Evolutionary conservation across 2,797 vertebrate genomes (phyloP).

Genomic region (Harpagifer antarcticus): DNA sequence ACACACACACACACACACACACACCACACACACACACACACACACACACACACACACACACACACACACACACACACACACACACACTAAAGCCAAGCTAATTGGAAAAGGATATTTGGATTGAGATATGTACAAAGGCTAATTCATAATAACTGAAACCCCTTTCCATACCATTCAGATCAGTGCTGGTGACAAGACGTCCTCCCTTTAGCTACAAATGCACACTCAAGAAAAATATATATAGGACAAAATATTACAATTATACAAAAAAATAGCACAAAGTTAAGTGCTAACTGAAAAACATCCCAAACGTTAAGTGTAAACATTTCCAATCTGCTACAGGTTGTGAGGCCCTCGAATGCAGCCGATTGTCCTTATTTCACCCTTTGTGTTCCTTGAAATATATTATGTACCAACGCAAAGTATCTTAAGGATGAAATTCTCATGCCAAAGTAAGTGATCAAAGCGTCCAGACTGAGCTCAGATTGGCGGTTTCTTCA

Average conservation of each 20-base stretch:
- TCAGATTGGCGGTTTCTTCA: constrained; percentile 25
- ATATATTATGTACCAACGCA: constrained; percentile 10
- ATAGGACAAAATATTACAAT: constrained; percentile 60
- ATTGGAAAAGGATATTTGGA: constrained; percentile 60
- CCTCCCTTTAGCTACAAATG: constrained; percentile 70
- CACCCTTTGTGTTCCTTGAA: constrained; percentile 36
- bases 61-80: constrained; percentile 25
- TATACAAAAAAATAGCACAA: constrained; percentile 75
- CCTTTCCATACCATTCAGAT: constrained; percentile 38
- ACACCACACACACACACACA: too few relatives aligned
- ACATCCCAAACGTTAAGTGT: constrained; percentile 71
- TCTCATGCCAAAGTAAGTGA: constrained; percentile 50
- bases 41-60: too few relatives aligned
- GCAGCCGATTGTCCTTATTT: constrained; percentile 42
- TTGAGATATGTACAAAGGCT: constrained; percentile 73
- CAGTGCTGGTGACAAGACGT: constrained; percentile 81
- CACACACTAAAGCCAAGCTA: constrained; percentile 49
- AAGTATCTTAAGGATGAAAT: constrained; percentile 18
- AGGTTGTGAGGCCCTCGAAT: constrained; percentile 58
- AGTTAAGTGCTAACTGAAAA: constrained; percentile 64
- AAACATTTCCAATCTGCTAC: constrained; percentile 84
- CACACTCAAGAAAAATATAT: constrained; percentile 38
- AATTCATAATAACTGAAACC: constrained; percentile 41
- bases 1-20: too few relatives aligned
- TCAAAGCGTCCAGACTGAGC: constrained; percentile 39